Base-by-base conservation (phyloP, 2,113 vertebrate species). In the Calidris pygmaea region DNA sequence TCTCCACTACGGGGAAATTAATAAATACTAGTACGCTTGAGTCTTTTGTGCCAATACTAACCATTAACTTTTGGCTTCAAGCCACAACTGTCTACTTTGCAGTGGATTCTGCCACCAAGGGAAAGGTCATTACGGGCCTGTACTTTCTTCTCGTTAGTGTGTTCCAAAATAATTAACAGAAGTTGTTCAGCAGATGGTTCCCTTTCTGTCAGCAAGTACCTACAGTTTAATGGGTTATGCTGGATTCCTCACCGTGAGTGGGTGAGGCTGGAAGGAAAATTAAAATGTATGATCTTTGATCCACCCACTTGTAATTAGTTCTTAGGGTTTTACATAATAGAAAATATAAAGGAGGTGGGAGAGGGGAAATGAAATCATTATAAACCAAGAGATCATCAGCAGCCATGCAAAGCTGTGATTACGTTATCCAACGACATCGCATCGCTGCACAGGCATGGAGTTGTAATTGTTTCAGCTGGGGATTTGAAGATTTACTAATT, bases 151-250 rank as follows among this genome's bases (percentile, higher is more conserved):
- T 97, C 27, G 35, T 97, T 96, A 94, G 90, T 48, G 87, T 93
- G 96, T 97, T 98, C 98, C 97, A 98, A 97, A 96, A 96, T 98
- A 98, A 98, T 98, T 98, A 98, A 97, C 96, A 97, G 97, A 98
- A 98, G 97, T 98, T 94, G 95, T 98, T 98, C 97, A 97, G 96
- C 98, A 98, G 98, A 98, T 98, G 98, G 97, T 97, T 98, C 98
- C 97, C 96, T 98, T 98, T 98, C 98, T 98, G 98, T 98, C 98
- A 98, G 98, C 98, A 94, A 98, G 97, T 97, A 97, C 97, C 98
- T 98, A 97, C 95, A 93, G 83, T 97, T 98, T 98, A 98, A 97
- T 97, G 97, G 97, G 93, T 97, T 96, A 16, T 94, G 93, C 97
- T 97, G 97, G 98, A 98, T 98, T 97, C 97, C 96, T 98, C 94